Base-by-base conservation (phyloP, 2,113 vertebrate genomes). In the Colossoma macropomum region DNA sequence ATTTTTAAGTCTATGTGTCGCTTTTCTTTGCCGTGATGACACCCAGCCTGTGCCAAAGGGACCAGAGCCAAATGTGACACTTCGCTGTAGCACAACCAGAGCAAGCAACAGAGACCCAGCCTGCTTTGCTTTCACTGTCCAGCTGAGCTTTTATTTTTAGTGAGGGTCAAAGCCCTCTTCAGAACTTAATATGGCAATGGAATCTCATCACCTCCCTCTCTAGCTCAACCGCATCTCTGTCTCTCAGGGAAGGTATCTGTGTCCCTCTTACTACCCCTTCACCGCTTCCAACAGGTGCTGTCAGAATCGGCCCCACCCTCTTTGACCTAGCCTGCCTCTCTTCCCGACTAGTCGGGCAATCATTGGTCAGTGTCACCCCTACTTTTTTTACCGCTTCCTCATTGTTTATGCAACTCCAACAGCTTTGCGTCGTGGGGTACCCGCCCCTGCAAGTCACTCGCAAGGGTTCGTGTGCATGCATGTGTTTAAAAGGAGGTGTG, bases 111-210 rank as follows among this genome's bases (percentile, higher is more conserved):
- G n/a, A 80, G 63, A 48, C 6, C 54, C 16, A 15, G 52, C 83
- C 76, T n/a, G 70, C 82, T 81, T 86, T 89, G 62, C 84, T 84
- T 81, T 56, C 59, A 50, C 30, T 25, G 54, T 85, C 79, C 63
- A 23, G 4, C 82, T 28, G 82, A 81, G 41, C 48, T 75, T 73
- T 92, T 94, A 94, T 95, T 93, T 95, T 93, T 95, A 95, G 93
- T 81, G 0, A 56, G 85, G 79, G 87, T 84, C 79, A 48, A 10
- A 62, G 83, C 84, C 82, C 79, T 81, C 73, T 76, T 83, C 90
- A 92, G 90, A 94, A 93, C 93, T 92, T 91, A 91, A 94, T 93
- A 92, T 89, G 92, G 93, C 80, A 92, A 92, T 89, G 90, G 91
- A 79, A 93, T 92, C 87, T 81, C 76, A 86, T 84, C 17, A 12